Conservation (phyloP, 2,797 vertebrate species). For the Sebastes itinus region DNA sequence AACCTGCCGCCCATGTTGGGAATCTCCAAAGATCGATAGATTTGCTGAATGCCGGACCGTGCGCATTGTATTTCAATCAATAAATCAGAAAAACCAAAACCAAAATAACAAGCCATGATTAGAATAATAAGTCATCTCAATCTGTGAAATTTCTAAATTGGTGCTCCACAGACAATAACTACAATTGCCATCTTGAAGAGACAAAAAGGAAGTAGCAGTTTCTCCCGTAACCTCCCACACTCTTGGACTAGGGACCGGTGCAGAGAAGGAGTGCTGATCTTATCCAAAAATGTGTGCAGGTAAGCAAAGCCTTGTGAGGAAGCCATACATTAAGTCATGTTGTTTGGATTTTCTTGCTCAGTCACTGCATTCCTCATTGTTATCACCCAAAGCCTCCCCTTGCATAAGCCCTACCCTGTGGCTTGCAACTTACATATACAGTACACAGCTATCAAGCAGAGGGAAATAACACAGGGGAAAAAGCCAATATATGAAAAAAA, state of each 20-base stretch:
- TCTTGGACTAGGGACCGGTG: constrained; percentile 33
- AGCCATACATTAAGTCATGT: constrained; percentile 66
- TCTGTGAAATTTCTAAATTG: constrained; percentile 11
- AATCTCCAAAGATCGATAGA: constrained; percentile 50
- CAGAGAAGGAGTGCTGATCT: constrained; percentile 73
- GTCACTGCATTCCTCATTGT: constrained; percentile 62
- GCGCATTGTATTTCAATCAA: constrained; percentile 14
- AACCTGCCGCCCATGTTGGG: constrained; percentile 34
- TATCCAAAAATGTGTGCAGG: constrained; percentile 73
- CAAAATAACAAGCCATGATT: constrained; percentile 29
- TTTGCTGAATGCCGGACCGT: constrained; percentile 2
- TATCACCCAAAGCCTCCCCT: constrained; percentile 32
- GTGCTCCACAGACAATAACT: neutral
- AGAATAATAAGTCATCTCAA: constrained; percentile 19
- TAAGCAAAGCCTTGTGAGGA: constrained; percentile 68
- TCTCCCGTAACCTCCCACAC: constrained; percentile 49
- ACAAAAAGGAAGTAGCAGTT: constrained; percentile 10
- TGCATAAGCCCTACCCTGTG: neutral
- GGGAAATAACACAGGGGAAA: neutral
- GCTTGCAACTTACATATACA: neutral
- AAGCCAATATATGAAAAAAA: neutral
- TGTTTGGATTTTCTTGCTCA: constrained; percentile 58
- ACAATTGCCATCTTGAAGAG: neutral
- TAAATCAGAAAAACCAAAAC: constrained; percentile 13
- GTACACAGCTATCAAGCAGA: neutral